Conservation (phyloP, 2,113 vertebrate genomes). For the Gymnarchus niloticus region DNA sequence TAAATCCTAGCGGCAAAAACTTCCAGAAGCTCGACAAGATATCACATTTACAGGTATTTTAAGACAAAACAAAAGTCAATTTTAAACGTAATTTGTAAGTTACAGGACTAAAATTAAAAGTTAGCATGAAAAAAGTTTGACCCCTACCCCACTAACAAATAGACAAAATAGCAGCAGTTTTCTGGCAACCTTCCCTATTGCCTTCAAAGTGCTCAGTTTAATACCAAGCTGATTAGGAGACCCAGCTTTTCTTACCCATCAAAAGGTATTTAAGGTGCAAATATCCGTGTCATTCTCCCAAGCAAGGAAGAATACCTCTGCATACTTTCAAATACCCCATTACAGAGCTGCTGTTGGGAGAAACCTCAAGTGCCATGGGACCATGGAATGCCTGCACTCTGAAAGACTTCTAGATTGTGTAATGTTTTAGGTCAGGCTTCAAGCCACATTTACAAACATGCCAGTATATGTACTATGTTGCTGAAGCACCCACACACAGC, state of each 20-base stretch:
- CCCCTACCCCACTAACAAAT: not conserved
- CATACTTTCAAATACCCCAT: slow-evolving; percentile 12
- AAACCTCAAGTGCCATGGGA: not conserved
- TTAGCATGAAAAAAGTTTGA: not conserved
- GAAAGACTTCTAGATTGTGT: not conserved
- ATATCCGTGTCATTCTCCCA: not conserved
- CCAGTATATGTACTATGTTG: slow-evolving; percentile 46
- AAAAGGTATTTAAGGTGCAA: slow-evolving; percentile 52
- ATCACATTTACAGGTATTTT: not conserved
- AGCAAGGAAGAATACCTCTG: not conserved
- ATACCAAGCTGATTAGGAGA: slow-evolving; percentile 64
- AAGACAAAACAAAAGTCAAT: not conserved
- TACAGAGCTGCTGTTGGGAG: not conserved
- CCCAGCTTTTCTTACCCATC: slow-evolving; percentile 50
- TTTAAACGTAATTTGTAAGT: not conserved
- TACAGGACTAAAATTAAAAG: not conserved
- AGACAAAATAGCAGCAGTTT: slow-evolving; percentile 69
- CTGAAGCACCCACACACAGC: slow-evolving; percentile 20
- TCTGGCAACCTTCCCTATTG: slow-evolving; percentile 69
- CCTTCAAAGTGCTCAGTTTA: slow-evolving; percentile 82
- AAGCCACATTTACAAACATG: slow-evolving; percentile 33
- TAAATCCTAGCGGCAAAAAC: not conserved
- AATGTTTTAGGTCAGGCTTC: not conserved
- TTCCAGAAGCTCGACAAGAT: not conserved
- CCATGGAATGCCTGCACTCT: not conserved